Evolutionary conservation across 2,797 vertebrate species (phyloP).

Genomic region (Coluber constrictor): DNA sequence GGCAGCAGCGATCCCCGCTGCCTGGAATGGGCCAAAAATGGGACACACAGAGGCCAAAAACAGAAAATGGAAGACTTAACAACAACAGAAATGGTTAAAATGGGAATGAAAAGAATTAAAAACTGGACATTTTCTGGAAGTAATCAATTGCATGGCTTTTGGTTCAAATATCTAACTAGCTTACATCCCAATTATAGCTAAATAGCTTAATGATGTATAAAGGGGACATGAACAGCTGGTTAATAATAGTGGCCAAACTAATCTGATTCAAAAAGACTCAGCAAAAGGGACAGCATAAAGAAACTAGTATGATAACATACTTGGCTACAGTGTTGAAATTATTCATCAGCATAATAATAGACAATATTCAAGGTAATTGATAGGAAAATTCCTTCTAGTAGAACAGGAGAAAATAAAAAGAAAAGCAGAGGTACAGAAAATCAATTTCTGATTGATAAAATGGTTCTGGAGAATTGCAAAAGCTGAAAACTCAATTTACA

Average conservation of each 20-base stretch:
- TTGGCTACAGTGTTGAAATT: not conserved
- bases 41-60: no score
- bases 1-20: no score
- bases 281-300: not conserved
- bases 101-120: not conserved
- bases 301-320: not conserved
- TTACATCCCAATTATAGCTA: not conserved
- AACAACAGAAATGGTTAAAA: not conserved
- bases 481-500: not conserved
- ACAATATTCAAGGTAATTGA: not conserved
- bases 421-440: not conserved
- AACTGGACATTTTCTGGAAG: not conserved
- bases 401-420: not conserved
- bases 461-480: not conserved
- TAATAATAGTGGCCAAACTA: not conserved
- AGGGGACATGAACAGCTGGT: not conserved
- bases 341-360: not conserved
- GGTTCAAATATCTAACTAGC: not conserved
- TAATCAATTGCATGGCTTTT: not conserved
- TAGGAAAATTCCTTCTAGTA: not conserved
- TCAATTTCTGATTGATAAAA: not conserved
- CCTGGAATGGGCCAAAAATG: no score
- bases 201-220: not conserved
- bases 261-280: not conserved
- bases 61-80: not conserved